These are phyloP conservation scores for Eleginops maclovinus DNA, from an alignment of 2,113 vertebrate genomes.

Conservation along the genomic window DNA sequence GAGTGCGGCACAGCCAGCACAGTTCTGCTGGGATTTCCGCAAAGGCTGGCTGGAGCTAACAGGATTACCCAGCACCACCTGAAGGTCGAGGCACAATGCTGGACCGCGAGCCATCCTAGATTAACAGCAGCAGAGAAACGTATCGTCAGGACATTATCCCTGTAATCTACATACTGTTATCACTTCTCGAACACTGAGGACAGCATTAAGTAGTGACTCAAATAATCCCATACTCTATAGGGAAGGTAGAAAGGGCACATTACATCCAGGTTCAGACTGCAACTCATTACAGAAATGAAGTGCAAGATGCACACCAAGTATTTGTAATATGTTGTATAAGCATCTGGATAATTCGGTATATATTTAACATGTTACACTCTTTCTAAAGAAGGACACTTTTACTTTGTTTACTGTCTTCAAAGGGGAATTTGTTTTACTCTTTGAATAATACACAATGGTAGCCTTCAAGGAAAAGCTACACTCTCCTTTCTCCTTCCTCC, in stretches of 20 bases:
- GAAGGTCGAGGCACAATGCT: constrained; percentile 74
- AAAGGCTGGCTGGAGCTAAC: constrained; percentile 55
- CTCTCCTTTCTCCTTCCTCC: neutral
- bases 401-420: neutral
- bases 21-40: constrained; percentile 61
- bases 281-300: neutral
- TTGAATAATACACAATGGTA: neutral
- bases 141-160: constrained; percentile 12
- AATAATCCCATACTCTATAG: neutral
- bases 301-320: too few species aligned
- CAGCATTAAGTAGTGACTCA: neutral
- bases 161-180: constrained; percentile 29
- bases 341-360: neutral
- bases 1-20: constrained; percentile 51
- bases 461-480: neutral
- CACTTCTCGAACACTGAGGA: neutral
- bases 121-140: constrained; percentile 47
- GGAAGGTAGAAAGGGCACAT: neutral
- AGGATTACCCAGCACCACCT: constrained; percentile 71
- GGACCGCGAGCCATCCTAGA: constrained; percentile 52
- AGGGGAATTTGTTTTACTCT: neutral
- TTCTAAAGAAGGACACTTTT: neutral
- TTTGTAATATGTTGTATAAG: neutral
- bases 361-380: neutral
- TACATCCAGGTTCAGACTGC: neutral